Conservation (phyloP, 2,113 vertebrate genomes). For the Tenebrosternarchus preto region DNA sequence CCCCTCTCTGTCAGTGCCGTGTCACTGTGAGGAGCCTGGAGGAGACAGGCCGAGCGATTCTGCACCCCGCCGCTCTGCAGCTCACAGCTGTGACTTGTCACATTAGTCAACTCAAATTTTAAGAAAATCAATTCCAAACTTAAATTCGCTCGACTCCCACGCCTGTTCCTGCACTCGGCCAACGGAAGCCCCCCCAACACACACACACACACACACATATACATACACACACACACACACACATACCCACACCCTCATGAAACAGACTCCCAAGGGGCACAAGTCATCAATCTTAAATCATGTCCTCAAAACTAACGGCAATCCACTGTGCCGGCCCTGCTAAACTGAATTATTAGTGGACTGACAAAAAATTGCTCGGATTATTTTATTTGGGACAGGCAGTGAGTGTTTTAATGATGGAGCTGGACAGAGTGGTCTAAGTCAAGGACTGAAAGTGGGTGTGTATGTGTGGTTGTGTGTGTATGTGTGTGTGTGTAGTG, state of each 20-base stretch:
- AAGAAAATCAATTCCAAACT: slow-evolving; percentile 79
- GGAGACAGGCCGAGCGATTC: slow-evolving; percentile 72
- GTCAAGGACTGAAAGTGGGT: slow-evolving; percentile 52
- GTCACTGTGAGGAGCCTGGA: slow-evolving; percentile 79
- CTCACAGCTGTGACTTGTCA: slow-evolving; percentile 81
- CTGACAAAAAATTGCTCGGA: slow-evolving; percentile 76
- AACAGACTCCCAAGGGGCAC: slow-evolving; percentile 73
- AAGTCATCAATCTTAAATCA: slow-evolving; percentile 83
- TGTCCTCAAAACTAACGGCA: slow-evolving; percentile 77
- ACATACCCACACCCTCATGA: slow-evolving; percentile 40
- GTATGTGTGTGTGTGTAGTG: too few relatives aligned
- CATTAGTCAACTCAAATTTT: slow-evolving; percentile 79
- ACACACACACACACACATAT: slow-evolving; percentile 4
- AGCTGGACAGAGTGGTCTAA: slow-evolving; percentile 49
- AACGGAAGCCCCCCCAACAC: slow-evolving; percentile 42
- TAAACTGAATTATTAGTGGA: slow-evolving; percentile 79
- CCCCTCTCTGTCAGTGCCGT: slow-evolving; percentile 64
- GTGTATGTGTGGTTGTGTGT: background rate
- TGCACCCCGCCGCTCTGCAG: slow-evolving; percentile 61
- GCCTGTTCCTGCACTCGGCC: slow-evolving; percentile 67
- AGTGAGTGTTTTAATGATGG: slow-evolving; percentile 71
- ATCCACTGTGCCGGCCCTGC: slow-evolving; percentile 68
- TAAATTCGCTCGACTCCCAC: slow-evolving; percentile 78
- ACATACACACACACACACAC: slow-evolving; percentile 4
- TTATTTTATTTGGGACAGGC: slow-evolving; percentile 68